Evolutionary conservation across 2,113 vertebrate genomes (phyloP), one percentile per base, ranked within the genome.

Genomic region (Thunnus maccoyii): DNA sequence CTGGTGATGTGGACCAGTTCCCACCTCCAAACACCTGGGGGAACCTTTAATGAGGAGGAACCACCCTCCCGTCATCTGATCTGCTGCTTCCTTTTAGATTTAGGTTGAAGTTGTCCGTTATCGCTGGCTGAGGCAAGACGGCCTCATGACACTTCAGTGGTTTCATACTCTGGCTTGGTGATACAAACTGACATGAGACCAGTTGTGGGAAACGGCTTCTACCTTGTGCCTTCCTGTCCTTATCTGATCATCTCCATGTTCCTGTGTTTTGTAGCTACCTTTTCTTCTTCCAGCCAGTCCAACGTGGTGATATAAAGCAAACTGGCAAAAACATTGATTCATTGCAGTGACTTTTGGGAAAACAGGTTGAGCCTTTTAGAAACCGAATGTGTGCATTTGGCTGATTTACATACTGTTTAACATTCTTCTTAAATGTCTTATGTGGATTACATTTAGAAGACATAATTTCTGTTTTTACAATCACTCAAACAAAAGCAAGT

Each of bases 1-100:
- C 97, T 64, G 98, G 98, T 3, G 97, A 98, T 0, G 96, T 99
- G 78, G 98, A 99, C 90, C 95, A 98, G 91, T 99, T 99, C 80
- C 98, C 98, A 14, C 94, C 97, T 1, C 97, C 97, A 0, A 96
- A 97, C 86, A 95, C 96, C 71, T 99, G 98, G 98, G 96, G 97
- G 44, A 96, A 89, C 83, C 97, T 99, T 90, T 98, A 97, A 89
- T 86, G 72, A 76, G 87, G 85, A 17, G 61, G 55, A 78, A 41
- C 72, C 72, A n/a, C 63, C 56, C 56, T 78, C 76, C 88, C 73
- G 76, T 87, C 90, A 72, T 83, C 71, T 62, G 80, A 84, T 73
- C 71, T 76, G 83, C 87, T 88, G 89, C 89, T 90, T 92, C 85
- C 84, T 83, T 46, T 85, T 55, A 85, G 73, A 70, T 84, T 83